phyloP scores from a whole-genome alignment of 2,113 vertebrate genomes.

The Bujurquina vittata region DNA sequence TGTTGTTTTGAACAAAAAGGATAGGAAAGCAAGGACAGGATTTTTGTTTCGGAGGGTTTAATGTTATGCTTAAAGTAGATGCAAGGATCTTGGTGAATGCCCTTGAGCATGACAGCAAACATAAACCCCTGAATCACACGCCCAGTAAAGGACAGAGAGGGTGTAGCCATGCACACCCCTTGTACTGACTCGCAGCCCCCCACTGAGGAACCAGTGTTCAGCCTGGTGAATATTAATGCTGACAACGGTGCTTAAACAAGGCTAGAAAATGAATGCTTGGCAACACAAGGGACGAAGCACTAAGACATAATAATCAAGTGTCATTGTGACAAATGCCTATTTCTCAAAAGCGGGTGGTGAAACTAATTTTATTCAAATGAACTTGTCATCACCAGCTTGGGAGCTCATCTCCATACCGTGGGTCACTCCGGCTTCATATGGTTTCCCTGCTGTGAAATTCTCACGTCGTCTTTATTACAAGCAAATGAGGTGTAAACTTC shows the following conservation, averaged over 20 bases:
- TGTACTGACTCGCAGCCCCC: conserved; percentile 37
- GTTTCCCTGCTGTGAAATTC: conserved; percentile 64
- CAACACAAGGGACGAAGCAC: conserved; percentile 25
- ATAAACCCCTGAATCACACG: conserved; percentile 11
- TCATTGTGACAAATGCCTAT: conserved; percentile 63
- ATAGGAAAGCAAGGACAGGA: background rate
- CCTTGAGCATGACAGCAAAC: conserved; percentile 47
- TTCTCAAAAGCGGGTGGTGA: conserved; percentile 45
- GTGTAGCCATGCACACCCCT: conserved; percentile 1
- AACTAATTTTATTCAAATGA: conserved; percentile 75
- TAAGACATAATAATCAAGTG: conserved; percentile 60
- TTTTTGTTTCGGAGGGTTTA: background rate
- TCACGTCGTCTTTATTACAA: conserved; percentile 20
- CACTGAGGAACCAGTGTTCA: conserved; percentile 17
- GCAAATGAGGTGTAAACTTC: conserved; percentile 36
- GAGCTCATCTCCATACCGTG: conserved; percentile 51
- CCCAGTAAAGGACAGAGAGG: background rate
- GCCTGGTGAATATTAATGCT: conserved; percentile 37
- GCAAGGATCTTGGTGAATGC: conserved; percentile 15
- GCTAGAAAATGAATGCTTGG: conserved; percentile 48
- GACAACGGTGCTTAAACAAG: conserved; percentile 29
- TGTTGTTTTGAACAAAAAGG: no score
- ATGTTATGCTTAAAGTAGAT: conserved; percentile 18
- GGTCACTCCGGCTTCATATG: conserved; percentile 58
- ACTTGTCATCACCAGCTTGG: conserved; percentile 56